Evolutionary conservation across 2,888 invertebrate species (phyloP).

Genomic region (Sarcophaga caerulescens): DNA sequence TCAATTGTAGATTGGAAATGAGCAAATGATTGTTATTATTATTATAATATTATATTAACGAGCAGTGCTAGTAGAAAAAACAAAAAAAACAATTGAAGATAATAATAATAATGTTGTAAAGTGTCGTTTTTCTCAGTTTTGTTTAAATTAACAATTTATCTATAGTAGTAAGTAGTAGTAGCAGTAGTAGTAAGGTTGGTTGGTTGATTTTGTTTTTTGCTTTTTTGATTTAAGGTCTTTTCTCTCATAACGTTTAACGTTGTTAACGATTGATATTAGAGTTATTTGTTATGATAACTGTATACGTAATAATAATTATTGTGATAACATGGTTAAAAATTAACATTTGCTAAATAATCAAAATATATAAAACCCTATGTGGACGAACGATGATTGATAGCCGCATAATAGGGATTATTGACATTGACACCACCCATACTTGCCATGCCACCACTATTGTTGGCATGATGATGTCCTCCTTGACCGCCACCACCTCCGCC

Average conservation of each 20-base stretch:
- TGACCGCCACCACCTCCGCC: conserved; percentile 62
- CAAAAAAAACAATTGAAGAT: too few species aligned
- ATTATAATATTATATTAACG: too few species aligned
- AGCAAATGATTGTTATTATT: not conserved
- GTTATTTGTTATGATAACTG: conserved; percentile 18
- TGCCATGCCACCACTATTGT: conserved; percentile 22
- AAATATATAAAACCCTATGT: conserved; percentile 80
- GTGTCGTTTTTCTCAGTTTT: too few species aligned
- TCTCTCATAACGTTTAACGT: not conserved
- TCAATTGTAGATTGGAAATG: not conserved
- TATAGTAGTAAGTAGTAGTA: too few species aligned
- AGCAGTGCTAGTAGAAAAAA: too few species aligned
- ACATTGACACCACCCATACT: conserved; percentile 63
- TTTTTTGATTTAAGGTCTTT: conserved; percentile 18
- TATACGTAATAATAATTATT: conserved; percentile 20
- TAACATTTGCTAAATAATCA: conserved; percentile 77
- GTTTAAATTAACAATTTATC: too few species aligned
- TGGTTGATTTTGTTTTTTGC: not conserved
- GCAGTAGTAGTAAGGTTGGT: too few species aligned
- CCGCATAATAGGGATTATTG: conserved; percentile 76
- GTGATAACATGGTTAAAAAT: conserved; percentile 72
- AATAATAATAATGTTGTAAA: too few species aligned
- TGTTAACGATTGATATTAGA: conserved; percentile 34
- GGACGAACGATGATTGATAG: conserved; percentile 79
- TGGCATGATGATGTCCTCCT: conserved; percentile 63